Evolutionary conservation across 2,888 invertebrate genomes (phyloP), one percentile per base, ranked within the genome.

Genomic region (Rotaria sp.): DNA sequence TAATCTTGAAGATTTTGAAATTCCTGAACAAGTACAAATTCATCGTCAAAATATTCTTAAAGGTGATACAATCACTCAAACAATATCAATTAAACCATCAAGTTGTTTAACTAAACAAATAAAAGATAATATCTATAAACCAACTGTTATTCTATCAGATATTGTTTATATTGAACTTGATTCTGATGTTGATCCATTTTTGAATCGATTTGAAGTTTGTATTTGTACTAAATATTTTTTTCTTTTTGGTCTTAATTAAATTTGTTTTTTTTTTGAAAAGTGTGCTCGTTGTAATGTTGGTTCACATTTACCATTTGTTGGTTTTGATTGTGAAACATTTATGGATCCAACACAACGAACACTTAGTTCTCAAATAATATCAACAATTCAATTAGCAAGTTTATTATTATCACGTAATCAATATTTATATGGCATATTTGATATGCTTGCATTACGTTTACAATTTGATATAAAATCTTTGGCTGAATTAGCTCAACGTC

Each of bases 241-340:
- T 13, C 13, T 59, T 59, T 30, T 8, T 21, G 21, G 21, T 21
- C 8, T 30, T n/a, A 30, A n/a, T 13, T 11, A 11, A 11, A 11
- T n/a, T 30, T 59, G 2, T 8, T 67, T 26, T 35, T 35, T 67
- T 4, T 67, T 67, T 21, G 1, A 18, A 7, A 18, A 67, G 67
- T 67, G 67, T 67, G 30, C 67, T 8, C 67, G 67, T 7, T 67
- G 67, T 38, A 15, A 21, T 21, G 67, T 67, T 35, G 67, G 67
- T 21, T 67, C 67, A 18, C 67, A 80, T 45, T 45, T 80, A 45
- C 45, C 80, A 80, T 45, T 80, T 45, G 45, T 80, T n/a, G 80
- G 80, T n/a, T 80, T 80, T 13, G 80, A 80, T 45, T 80, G 80
- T 80, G 80, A 80, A 80, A 80, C 80, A 26, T 80, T 80, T 26